phyloP scores from a whole-genome alignment of 2,113 vertebrate species.

The Origma solitaria region DNA sequence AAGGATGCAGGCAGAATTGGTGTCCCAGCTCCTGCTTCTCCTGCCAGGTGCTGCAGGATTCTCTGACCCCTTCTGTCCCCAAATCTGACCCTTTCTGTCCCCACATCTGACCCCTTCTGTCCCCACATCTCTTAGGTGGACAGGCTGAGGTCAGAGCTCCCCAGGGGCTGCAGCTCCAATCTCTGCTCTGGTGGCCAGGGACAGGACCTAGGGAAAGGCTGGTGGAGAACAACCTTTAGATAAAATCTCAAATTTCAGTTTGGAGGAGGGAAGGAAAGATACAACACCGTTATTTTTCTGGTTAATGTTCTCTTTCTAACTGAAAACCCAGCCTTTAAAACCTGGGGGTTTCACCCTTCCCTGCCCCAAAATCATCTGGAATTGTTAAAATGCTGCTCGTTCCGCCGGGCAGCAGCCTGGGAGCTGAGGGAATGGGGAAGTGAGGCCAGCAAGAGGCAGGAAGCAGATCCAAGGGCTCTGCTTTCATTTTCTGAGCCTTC shows the following conservation, averaged over 20 bases:
- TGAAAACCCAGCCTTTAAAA: not conserved
- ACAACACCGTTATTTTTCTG: not conserved
- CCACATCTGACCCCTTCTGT: not conserved
- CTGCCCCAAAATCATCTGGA: not conserved
- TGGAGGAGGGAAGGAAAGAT: not conserved
- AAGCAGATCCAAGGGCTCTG: not conserved
- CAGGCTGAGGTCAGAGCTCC: not conserved
- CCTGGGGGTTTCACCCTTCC: not conserved
- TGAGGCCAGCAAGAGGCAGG: not conserved
- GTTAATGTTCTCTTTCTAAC: not conserved
- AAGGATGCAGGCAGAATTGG: not conserved
- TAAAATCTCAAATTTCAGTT: not conserved
- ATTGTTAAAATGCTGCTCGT: accelerated
- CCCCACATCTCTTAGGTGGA: not conserved
- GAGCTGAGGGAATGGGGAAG: not conserved
- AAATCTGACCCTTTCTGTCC: not conserved
- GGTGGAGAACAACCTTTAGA: not conserved
- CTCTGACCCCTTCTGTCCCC: not conserved
- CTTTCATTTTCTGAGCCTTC: not conserved
- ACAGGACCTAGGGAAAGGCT: not conserved
- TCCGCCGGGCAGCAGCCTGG: not conserved
- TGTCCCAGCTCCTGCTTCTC: not conserved
- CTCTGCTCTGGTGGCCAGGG: not conserved
- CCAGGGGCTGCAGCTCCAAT: not conserved
- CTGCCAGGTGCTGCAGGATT: not conserved